Percentiles rank a stretch among this genome's conserved stretches.
Evolutionary conservation across 1,140 invertebrate genomes (phyloP).

Genomic region (Plodia interpunctella): DNA sequence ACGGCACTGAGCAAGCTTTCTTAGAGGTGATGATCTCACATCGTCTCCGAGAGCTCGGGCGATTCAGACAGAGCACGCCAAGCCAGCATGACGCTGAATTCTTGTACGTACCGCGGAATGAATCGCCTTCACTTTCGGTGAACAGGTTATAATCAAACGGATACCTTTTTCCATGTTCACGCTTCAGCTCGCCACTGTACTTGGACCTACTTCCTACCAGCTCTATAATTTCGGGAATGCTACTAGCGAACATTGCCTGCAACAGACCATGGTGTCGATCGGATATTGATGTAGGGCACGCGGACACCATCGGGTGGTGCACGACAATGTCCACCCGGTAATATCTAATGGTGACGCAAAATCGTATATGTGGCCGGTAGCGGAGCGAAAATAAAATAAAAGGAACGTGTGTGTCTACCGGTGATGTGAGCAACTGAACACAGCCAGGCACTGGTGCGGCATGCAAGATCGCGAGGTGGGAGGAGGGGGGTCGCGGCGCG

Average conservation of each 20-base stretch:
- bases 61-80: conserved; percentile 48
- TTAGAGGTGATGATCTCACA: conserved; percentile 63
- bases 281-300: conserved; percentile 45
- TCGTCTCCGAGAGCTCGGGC: conserved; percentile 59
- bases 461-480: conserved; percentile 71
- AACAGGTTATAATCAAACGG: conserved; percentile 87
- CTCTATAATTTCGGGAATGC: conserved; percentile 99
- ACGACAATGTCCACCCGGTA: conserved; percentile 73
- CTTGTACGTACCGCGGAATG: conserved; percentile 40
- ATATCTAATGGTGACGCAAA: conserved; percentile 62
- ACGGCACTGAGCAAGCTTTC: conserved; percentile 77
- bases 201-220: conserved; percentile 98
- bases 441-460: conserved; percentile 76
- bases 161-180: conserved; percentile 99
- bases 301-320: conserved; percentile 73
- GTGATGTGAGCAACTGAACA: conserved; percentile 77
- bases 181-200: conserved; percentile 97
- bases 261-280: conserved; percentile 80
- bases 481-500: conserved; percentile 58
- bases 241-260: conserved; percentile 98
- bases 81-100: conserved; percentile 19
- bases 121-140: conserved; percentile 62
- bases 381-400: conserved; percentile 72
- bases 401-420: conserved; percentile 71
- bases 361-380: conserved; percentile 67